Evolutionary conservation across 2,113 vertebrate species (phyloP), one percentile per base, ranked within the genome.

Genomic region (Cardinalis cardinalis): DNA sequence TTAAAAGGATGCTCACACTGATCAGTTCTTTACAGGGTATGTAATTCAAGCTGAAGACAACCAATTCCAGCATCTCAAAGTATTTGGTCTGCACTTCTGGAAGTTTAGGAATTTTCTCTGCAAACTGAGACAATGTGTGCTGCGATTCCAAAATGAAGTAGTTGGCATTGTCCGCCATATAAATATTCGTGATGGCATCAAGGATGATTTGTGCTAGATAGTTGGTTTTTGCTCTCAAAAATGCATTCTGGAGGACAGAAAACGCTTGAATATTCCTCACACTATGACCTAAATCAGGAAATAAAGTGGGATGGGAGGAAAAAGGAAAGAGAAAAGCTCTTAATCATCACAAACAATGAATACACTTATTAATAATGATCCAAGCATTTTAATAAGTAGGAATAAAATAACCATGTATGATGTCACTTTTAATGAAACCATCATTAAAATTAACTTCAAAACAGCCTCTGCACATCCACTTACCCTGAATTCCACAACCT

Each of bases 1-100:
- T 99, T 79, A 99, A 98, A 91, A 99, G 98, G 94, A 99, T 99
- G 95, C 99, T 99, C 82, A 99, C 98, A 26, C 99, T 99, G 96
- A 99, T 99, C 81, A 99, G 98, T 96, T 99, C 99, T 96, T 99
- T 99, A 96, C 99, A 99, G 25, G 99, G 99, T 44, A 99, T 98
- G 87, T 99, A 99, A 97, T 99, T 99, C 75, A 99, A 98, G 91
- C 98, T 99, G 96, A 99, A 99, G 83, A 99, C 98, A 1, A 99
- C 98, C 53, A 99, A 99, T 93, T 99, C 99, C 94, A 99, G 97
- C 97, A 99, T 98, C 95, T 99, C 99, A 40, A 99, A 99, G 97
- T 99, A 99, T 94, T 99, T 99, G 93, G 96, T 95, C 97, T 99
- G 99, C 32, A 98, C 98, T 94, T 99, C 99, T 7, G 99, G 98